phyloP scores from a whole-genome alignment of 2,888 invertebrate species.

The Thyatira batis region DNA sequence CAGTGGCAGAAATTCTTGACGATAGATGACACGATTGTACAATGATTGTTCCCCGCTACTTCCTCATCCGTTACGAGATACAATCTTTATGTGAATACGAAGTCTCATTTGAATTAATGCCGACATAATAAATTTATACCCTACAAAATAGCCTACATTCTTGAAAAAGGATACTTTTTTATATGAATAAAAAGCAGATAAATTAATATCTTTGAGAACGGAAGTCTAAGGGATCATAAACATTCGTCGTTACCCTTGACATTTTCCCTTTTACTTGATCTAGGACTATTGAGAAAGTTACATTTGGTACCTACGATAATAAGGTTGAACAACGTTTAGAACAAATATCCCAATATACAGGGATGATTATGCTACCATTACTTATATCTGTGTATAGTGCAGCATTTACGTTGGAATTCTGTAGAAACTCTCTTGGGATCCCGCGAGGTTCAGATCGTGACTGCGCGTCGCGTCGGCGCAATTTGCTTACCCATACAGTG shows the following conservation, averaged over 20 bases:
- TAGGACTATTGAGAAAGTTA: too few relatives aligned
- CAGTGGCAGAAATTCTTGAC: conserved; percentile 35
- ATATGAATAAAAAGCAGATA: background rate
- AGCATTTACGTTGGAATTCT: conserved; percentile 79
- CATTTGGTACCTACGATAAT: background rate
- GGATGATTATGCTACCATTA: conserved; percentile 68
- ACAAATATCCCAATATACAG: conserved; percentile 36
- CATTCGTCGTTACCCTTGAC: too few relatives aligned
- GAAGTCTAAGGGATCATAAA: too few relatives aligned
- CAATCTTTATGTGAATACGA: conserved; percentile 57
- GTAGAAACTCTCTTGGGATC: conserved; percentile 76
- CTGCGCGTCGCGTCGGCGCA: conserved; percentile 77
- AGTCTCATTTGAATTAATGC: conserved; percentile 74
- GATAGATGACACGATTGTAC: conserved; percentile 40
- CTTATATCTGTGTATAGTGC: conserved; percentile 59
- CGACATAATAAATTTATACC: conserved; percentile 54
- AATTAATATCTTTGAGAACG: too few relatives aligned
- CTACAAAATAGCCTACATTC: conserved; percentile 53
- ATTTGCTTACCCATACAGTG: conserved; percentile 81
- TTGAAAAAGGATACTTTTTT: conserved; percentile 31
- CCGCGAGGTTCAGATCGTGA: conserved; percentile 80
- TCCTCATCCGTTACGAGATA: conserved; percentile 75
- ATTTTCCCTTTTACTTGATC: too few relatives aligned
- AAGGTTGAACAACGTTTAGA: background rate
- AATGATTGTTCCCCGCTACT: conserved; percentile 61